Conservation (phyloP, 2,113 vertebrate genomes). For the Chloebia gouldiae region DNA sequence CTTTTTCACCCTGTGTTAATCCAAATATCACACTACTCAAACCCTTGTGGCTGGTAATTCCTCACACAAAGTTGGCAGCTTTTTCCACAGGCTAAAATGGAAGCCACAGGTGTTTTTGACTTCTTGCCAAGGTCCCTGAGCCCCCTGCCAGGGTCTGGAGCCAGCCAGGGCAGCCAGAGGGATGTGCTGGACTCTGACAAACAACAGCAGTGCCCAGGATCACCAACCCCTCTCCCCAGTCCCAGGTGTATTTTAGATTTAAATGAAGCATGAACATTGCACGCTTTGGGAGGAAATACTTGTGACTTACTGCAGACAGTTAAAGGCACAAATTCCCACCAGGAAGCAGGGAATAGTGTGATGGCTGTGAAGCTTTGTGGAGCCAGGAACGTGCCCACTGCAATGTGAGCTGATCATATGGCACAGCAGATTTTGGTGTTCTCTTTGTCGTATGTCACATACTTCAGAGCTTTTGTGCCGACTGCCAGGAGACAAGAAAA, state of each 20-base stretch:
- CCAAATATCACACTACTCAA: too few relatives aligned
- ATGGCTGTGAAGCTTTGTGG: not conserved
- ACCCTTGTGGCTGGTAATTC: too few relatives aligned
- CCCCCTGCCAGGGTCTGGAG: too few relatives aligned
- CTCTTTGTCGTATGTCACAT: not conserved
- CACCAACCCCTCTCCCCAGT: not conserved
- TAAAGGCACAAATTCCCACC: not conserved
- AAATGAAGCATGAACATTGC: not conserved
- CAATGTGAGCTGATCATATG: not conserved
- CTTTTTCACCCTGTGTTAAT: too few relatives aligned
- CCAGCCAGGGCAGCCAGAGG: too few relatives aligned
- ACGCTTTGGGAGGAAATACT: not conserved
- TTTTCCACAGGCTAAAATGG: too few relatives aligned
- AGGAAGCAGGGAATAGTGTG: not conserved
- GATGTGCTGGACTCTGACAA: too few relatives aligned
- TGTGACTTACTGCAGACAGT: not conserved
- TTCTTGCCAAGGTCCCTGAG: too few relatives aligned
- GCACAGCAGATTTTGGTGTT: constrained; percentile 32
- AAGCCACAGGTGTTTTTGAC: too few relatives aligned
- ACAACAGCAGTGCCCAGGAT: not conserved
- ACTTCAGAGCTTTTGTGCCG: not conserved
- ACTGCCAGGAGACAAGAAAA: constrained; percentile 24
- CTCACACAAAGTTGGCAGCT: too few relatives aligned
- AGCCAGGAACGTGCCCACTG: not conserved
- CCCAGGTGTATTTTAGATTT: not conserved